phyloP scores from a whole-genome alignment of 2,113 vertebrate species.

The Machaerirhynchus nigripectus region DNA sequence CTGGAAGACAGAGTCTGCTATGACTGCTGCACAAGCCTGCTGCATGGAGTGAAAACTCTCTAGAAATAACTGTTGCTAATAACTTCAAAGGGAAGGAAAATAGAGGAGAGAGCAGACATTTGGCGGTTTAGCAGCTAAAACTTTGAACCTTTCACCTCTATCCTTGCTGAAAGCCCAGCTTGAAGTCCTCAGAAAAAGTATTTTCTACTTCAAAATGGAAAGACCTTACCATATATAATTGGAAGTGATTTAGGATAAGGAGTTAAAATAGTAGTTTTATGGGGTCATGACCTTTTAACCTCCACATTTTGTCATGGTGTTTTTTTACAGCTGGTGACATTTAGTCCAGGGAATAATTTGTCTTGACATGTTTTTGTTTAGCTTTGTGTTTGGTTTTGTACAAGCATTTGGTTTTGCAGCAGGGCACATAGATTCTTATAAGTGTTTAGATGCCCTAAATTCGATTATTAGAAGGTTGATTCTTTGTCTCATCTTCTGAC shows the following conservation, averaged over 20 bases:
- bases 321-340: constrained; percentile 69
- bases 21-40: background rate
- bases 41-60: background rate
- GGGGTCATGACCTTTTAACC: constrained; percentile 66
- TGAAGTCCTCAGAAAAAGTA: constrained; percentile 22
- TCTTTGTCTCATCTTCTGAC: background rate
- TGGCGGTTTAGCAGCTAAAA: background rate
- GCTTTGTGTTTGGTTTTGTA: constrained; percentile 32
- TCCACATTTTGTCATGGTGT: constrained; percentile 64
- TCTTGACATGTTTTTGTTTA: constrained; percentile 64
- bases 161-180: background rate
- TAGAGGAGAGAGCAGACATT: background rate
- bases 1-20: background rate
- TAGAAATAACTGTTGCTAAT: background rate
- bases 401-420: background rate
- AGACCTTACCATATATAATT: constrained; percentile 48
- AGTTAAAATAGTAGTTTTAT: constrained; percentile 67
- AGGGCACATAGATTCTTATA: background rate
- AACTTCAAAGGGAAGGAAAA: constrained; percentile 23
- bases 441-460: constrained; percentile 5
- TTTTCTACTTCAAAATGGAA: constrained; percentile 40
- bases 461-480: background rate
- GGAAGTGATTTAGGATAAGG: constrained; percentile 65
- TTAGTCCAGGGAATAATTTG: constrained; percentile 68
- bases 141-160: background rate